Conservation (phyloP, 1,140 invertebrate species). For the Stenopsyche tienmushanensis region DNA sequence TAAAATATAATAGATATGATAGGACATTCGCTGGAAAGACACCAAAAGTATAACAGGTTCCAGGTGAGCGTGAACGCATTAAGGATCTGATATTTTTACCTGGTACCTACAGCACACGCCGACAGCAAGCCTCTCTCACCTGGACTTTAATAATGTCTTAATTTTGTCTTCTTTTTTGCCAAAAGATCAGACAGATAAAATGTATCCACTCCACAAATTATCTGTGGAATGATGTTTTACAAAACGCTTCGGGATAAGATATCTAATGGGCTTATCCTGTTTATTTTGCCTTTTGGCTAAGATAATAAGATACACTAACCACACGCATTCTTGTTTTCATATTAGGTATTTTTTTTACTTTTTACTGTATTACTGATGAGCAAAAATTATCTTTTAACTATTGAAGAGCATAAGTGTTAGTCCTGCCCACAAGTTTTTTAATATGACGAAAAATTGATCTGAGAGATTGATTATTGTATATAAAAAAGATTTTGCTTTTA, state of each 20-base stretch:
- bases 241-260: neutral
- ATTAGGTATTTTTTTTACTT: neutral
- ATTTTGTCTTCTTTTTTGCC: slow-evolving; percentile 1
- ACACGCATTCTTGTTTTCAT: neutral
- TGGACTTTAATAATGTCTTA: slow-evolving; percentile 31
- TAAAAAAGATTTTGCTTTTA: no score
- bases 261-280: neutral
- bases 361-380: neutral
- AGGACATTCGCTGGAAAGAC: no score
- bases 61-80: slow-evolving; percentile 1
- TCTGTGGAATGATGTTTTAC: neutral
- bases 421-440: neutral
- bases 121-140: slow-evolving; percentile 27
- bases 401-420: neutral
- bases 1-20: no score
- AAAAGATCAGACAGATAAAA: slow-evolving; percentile 15
- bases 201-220: neutral
- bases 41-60: no score
- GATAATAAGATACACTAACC: neutral
- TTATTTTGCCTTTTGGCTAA: neutral
- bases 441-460: no score
- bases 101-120: slow-evolving; percentile 14
- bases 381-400: neutral
- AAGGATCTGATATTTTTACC: slow-evolving; percentile 4
- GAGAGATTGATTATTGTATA: no score